Conservation (phyloP, 2,888 invertebrate species). For the Andrena dorsata region DNA sequence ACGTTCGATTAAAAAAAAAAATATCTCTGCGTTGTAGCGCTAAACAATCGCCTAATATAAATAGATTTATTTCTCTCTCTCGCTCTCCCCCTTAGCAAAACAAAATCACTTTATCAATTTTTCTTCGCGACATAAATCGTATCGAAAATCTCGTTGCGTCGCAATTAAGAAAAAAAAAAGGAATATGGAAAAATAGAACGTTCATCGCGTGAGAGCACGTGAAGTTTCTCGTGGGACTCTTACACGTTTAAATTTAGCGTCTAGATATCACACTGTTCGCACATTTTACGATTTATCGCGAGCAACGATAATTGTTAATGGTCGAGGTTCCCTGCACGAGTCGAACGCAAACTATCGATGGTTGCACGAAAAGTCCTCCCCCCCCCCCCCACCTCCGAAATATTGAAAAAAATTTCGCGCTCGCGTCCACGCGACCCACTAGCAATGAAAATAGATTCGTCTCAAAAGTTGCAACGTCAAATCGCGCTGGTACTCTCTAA, state of each 20-base stretch:
- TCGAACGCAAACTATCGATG: conserved; percentile 27
- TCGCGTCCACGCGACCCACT: not conserved
- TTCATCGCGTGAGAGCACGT: conserved; percentile 39
- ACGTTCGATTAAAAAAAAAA: conserved; percentile 21
- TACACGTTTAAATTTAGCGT: conserved; percentile 76
- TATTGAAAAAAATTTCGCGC: not conserved
- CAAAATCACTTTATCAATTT: conserved; percentile 20
- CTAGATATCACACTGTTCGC: conserved; percentile 82
- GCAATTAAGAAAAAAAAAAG: conserved; percentile 13
- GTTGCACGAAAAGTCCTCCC: not conserved
- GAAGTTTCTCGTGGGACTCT: conserved; percentile 57
- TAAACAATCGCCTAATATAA: conserved; percentile 36
- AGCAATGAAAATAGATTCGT: conserved; percentile 3
- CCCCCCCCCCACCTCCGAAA: not conserved
- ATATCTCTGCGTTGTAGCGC: conserved; percentile 18
- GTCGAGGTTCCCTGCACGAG: conserved; percentile 61
- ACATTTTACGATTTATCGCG: conserved; percentile 59
- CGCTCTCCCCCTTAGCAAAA: conserved; percentile 10
- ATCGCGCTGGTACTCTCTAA: conserved; percentile 1
- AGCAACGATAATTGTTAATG: conserved; percentile 57
- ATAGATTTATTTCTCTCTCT: conserved; percentile 20
- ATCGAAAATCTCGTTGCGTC: conserved; percentile 29
- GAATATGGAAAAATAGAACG: conserved; percentile 4
- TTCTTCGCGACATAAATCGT: conserved; percentile 7
- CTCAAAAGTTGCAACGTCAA: conserved; percentile 17